These are phyloP conservation scores for Calidris pygmaea DNA, from an alignment of 2,113 vertebrate species.

Conservation along the genomic window DNA sequence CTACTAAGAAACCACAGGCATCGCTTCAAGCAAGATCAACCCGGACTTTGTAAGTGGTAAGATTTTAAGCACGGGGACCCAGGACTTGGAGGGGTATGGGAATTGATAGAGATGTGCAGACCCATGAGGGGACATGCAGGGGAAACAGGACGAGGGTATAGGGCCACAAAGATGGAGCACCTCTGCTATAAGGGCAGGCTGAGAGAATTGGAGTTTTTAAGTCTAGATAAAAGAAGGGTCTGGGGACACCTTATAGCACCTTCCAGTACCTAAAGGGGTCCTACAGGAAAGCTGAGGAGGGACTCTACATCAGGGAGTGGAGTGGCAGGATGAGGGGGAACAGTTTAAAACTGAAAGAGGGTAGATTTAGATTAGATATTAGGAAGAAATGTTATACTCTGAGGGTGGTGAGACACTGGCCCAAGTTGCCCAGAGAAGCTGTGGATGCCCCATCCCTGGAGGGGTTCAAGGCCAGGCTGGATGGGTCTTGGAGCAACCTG, in stretches of 20 bases:
- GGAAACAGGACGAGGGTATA: not conserved
- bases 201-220: not conserved
- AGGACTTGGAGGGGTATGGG: not conserved
- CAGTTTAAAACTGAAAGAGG: not conserved
- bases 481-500: not conserved
- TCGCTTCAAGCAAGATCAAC: not conserved
- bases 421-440: not conserved
- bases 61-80: accelerated
- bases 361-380: not conserved
- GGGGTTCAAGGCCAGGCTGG: not conserved
- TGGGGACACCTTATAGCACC: not conserved
- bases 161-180: not conserved
- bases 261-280: not conserved
- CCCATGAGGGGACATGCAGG: not conserved
- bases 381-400: not conserved
- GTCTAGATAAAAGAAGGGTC: not conserved
- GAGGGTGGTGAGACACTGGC: not conserved
- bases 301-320: not conserved
- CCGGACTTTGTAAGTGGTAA: not conserved
- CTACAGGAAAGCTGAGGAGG: not conserved
- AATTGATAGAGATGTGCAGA: not conserved
- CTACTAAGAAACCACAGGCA: not conserved
- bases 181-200: not conserved
- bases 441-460: not conserved
- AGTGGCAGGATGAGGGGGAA: not conserved